Evolutionary conservation across 2,797 vertebrate species (phyloP), one percentile per base, ranked within the genome.

Genomic region (Pteronotus mesoamericanus): DNA sequence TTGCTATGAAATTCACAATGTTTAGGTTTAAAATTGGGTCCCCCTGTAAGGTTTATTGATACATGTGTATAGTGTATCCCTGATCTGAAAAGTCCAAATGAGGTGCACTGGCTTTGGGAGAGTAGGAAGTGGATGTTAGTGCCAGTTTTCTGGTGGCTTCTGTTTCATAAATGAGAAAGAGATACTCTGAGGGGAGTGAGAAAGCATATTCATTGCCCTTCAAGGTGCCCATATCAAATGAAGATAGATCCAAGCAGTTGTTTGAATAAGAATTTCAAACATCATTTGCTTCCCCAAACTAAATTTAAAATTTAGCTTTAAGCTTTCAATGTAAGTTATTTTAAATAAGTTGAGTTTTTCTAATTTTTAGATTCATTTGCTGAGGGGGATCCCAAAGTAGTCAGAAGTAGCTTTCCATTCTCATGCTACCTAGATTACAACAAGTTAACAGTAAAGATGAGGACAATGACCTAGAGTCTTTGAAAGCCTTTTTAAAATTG

Each of bases 291-390:
- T 77, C 18, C 51, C 3, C 46, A 89, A 83, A 93, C 34, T 92
- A 53, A 93, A 94, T 82, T 89, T 88, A 75, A 93, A 79, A 59
- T 46, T 92, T 66, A 66, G 77, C 93, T 93, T 95, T 82, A 82
- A 91, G 66, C 26, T 74, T 91, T 91, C 44, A 48, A 1, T 59
- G 22, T 80, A 80, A 53, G 39, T 75, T 95, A 80, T 46, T 89
- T 89, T 72, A 51, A 91, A 19, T 79, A 78, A 91, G 53, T 69
- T 21, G 22, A 78, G 2, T 82, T 86, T 77, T 85, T 79, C 37
- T 78, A 46, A 85, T 91, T 74, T 91, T 89, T 59, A 78, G 59
- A 34, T 74, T 82, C 34, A 55, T 72, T 94, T 95, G 55, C 44
- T 74, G 44, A 86, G 55, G 64, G 19, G n/a, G 16, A 88, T 88